Percentiles rank a stretch among this genome's conserved stretches.
phyloP scores from a whole-genome alignment of 2,888 invertebrate species.

The Macrophya annulata region DNA sequence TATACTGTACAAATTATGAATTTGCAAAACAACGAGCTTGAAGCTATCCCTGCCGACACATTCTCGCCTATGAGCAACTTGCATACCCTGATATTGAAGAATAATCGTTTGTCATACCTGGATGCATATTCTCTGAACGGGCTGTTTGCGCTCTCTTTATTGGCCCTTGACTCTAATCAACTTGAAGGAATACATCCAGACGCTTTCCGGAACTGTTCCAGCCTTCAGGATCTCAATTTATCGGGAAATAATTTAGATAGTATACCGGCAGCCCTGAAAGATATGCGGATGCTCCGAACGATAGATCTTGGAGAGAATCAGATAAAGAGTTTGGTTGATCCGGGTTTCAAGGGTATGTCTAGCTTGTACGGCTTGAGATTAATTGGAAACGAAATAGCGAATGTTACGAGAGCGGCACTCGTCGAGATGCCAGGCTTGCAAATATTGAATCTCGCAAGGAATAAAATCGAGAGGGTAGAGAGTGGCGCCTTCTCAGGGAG shows the following conservation, averaged over 20 bases:
- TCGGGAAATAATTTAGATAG: slow-evolving; percentile 90
- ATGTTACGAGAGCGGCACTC: slow-evolving; percentile 89
- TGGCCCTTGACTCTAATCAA: slow-evolving; percentile 91
- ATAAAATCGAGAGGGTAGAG: slow-evolving; percentile 88
- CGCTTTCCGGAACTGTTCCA: slow-evolving; percentile 92
- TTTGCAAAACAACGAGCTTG: slow-evolving; percentile 89
- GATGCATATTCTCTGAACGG: slow-evolving; percentile 92
- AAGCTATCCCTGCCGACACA: slow-evolving; percentile 90
- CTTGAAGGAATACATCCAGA: slow-evolving; percentile 90
- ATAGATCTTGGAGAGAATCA: slow-evolving; percentile 94
- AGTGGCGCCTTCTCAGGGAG: slow-evolving; percentile 89
- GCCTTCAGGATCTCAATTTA: slow-evolving; percentile 91
- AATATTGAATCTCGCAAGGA: slow-evolving; percentile 92
- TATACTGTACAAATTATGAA: slow-evolving; percentile 93
- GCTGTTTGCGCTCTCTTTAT: slow-evolving; percentile 89
- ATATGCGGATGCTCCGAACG: slow-evolving; percentile 90
- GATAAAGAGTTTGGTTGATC: slow-evolving; percentile 88
- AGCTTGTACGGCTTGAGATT: slow-evolving; percentile 92
- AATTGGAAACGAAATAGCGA: slow-evolving; percentile 91
- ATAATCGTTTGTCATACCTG: slow-evolving; percentile 90
- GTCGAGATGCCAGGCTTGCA: slow-evolving; percentile 89
- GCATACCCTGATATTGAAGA: slow-evolving; percentile 90
- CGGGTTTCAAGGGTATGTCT: slow-evolving; percentile 89
- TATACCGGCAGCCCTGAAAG: slow-evolving; percentile 89
- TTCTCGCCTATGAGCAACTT: slow-evolving; percentile 94